These are phyloP conservation scores for Hyposmocoma kahamanoa DNA, from an alignment of 1,140 invertebrate species.

Conservation along the genomic window DNA sequence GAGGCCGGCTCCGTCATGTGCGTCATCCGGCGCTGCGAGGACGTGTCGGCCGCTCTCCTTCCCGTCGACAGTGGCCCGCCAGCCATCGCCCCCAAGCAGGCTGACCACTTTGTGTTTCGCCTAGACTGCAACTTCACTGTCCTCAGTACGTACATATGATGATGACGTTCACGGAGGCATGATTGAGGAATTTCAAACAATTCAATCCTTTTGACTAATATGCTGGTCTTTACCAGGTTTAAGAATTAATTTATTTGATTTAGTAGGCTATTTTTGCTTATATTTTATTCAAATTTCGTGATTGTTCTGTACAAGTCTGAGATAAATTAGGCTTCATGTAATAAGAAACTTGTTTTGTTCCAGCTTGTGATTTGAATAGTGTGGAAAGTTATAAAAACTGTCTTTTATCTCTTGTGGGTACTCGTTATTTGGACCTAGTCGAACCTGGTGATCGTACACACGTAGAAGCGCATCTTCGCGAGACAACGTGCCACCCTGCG, in stretches of 20 bases:
- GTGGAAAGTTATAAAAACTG: constrained; percentile 52
- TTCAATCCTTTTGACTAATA: too few relatives aligned
- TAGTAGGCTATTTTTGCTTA: too few relatives aligned
- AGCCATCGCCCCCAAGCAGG: constrained; percentile 82
- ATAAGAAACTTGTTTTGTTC: constrained; percentile 26
- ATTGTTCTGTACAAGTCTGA: too few relatives aligned
- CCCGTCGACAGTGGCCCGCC: constrained; percentile 68
- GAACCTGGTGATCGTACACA: constrained; percentile 83
- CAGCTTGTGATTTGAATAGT: constrained; percentile 66
- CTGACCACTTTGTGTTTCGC: constrained; percentile 95
- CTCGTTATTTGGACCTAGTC: constrained; percentile 84
- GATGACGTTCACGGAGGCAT: too few relatives aligned
- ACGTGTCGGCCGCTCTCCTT: constrained; percentile 80
- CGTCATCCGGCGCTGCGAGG: constrained; percentile 88
- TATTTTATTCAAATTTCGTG: too few relatives aligned
- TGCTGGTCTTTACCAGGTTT: too few relatives aligned
- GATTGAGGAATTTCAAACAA: too few relatives aligned
- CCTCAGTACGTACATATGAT: constrained; percentile 60
- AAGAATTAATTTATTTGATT: too few relatives aligned
- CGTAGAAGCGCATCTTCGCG: constrained; percentile 83
- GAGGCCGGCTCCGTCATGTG: constrained; percentile 77
- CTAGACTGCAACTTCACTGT: constrained; percentile 91
- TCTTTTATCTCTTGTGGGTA: constrained; percentile 76
- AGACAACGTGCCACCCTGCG: constrained; percentile 77
- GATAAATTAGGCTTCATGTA: neutral